These are phyloP conservation scores for Masnerella sp. DNA, from an alignment of 2,888 invertebrate genomes.

Conservation along the genomic window DNA sequence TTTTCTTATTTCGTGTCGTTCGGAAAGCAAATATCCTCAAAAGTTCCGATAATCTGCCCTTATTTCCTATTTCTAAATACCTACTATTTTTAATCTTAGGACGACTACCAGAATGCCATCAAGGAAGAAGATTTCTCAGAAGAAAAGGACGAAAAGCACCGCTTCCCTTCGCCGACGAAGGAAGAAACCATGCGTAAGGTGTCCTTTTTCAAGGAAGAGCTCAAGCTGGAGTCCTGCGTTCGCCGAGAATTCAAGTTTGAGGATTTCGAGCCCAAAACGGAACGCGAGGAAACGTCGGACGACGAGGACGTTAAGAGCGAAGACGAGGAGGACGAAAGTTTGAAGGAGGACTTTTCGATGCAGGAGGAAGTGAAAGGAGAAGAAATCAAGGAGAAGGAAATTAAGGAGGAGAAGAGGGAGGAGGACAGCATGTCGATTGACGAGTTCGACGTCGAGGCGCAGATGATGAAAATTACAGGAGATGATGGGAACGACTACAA, in stretches of 20 bases:
- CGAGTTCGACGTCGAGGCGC: constrained; percentile 75
- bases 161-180: not conserved
- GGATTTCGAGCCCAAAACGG: too few species aligned
- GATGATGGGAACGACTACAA: constrained; percentile 75
- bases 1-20: too few species aligned
- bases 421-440: constrained; percentile 71
- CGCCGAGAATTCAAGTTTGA: constrained; percentile 24
- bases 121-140: constrained; percentile 19
- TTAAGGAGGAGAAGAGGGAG: constrained; percentile 62
- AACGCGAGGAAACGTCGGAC: not conserved
- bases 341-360: constrained; percentile 59
- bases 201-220: not conserved
- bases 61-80: too few species aligned
- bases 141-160: not conserved
- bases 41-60: too few species aligned
- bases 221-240: constrained; percentile 5
- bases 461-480: constrained; percentile 75
- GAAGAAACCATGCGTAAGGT: not conserved
- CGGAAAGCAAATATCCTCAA: too few species aligned
- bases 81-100: too few species aligned
- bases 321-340: constrained; percentile 3
- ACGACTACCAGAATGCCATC: not conserved
- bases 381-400: too few species aligned
- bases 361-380: constrained; percentile 71
- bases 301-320: constrained; percentile 13